These are phyloP conservation scores for Lasius platythorax DNA, from an alignment of 2,888 invertebrate species.

Conservation along the genomic window DNA sequence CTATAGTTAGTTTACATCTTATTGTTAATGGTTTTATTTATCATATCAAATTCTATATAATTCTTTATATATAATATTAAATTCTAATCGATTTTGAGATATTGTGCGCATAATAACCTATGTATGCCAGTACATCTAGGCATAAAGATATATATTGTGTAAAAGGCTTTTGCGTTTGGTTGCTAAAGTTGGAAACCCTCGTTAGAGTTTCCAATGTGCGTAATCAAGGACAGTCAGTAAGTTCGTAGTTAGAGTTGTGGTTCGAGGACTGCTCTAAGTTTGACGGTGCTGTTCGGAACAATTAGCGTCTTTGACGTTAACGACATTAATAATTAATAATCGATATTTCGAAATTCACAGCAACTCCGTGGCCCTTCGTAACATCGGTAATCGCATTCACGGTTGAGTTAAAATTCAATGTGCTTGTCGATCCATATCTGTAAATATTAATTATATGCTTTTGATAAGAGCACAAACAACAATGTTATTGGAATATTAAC, in stretches of 20 bases:
- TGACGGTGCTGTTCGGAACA: conserved; percentile 50
- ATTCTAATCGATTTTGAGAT: not conserved
- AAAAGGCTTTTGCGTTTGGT: conserved; percentile 12
- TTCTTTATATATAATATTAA: too few relatives aligned
- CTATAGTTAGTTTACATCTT: not conserved
- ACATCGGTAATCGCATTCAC: conserved; percentile 41
- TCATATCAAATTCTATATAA: not conserved
- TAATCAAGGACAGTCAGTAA: conserved; percentile 55
- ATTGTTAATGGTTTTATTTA: not conserved
- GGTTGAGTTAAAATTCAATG: conserved; percentile 33
- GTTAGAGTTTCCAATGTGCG: conserved; percentile 49
- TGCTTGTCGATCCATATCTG: conserved; percentile 34
- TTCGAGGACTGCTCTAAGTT: conserved; percentile 52
- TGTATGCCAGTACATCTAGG: not conserved
- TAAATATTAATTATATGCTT: conserved; percentile 46
- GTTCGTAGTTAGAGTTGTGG: conserved; percentile 52
- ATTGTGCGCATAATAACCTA: not conserved
- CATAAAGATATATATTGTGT: conserved; percentile 14
- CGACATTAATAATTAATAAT: conserved; percentile 59
- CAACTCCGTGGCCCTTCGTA: conserved; percentile 30
- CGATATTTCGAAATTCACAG: conserved; percentile 52
- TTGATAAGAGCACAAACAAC: conserved; percentile 45
- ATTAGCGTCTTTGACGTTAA: conserved; percentile 59
- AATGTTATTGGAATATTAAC: conserved; percentile 43
- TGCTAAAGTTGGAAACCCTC: conserved; percentile 32